Conservation (phyloP, 1,140 invertebrate genomes). For the Lineus longissimus region DNA sequence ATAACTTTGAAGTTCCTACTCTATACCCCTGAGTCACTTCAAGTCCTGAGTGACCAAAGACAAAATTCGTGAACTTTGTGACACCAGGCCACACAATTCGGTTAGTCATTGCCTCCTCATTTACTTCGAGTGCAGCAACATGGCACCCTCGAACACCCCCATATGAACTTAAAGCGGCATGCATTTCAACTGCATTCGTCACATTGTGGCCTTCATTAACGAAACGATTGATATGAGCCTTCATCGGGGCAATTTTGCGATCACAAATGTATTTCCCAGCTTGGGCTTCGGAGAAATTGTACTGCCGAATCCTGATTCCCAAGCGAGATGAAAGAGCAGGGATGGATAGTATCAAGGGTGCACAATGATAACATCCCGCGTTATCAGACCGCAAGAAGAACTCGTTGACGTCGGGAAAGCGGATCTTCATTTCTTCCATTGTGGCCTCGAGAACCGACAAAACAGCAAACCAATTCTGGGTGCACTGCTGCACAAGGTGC, state of each 20-base stretch:
- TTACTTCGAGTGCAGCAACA: too few relatives aligned
- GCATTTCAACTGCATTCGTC: background rate
- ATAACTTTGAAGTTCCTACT: too few relatives aligned
- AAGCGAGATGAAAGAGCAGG: background rate
- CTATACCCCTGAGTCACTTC: too few relatives aligned
- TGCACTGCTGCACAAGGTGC: background rate
- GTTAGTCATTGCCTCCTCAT: too few relatives aligned
- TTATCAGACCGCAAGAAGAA: background rate
- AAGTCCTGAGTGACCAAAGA: too few relatives aligned
- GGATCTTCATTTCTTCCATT: background rate
- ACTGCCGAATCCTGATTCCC: background rate
- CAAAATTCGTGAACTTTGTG: too few relatives aligned
- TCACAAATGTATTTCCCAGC: background rate
- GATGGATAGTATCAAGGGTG: background rate
- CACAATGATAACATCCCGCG: background rate
- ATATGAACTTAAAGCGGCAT: background rate
- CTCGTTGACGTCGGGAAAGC: background rate
- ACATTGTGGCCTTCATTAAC: conserved; percentile 1
- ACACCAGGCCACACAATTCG: too few relatives aligned
- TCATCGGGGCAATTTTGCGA: conserved; percentile 1
- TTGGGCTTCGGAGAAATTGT: conserved; percentile 2
- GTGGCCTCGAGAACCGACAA: background rate
- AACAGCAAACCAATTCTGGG: background rate
- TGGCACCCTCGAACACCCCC: background rate
- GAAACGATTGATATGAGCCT: background rate